Evolutionary conservation across 2,888 invertebrate genomes (phyloP), one percentile per base, ranked within the genome.

Genomic region (Scaptomyza reducta): DNA sequence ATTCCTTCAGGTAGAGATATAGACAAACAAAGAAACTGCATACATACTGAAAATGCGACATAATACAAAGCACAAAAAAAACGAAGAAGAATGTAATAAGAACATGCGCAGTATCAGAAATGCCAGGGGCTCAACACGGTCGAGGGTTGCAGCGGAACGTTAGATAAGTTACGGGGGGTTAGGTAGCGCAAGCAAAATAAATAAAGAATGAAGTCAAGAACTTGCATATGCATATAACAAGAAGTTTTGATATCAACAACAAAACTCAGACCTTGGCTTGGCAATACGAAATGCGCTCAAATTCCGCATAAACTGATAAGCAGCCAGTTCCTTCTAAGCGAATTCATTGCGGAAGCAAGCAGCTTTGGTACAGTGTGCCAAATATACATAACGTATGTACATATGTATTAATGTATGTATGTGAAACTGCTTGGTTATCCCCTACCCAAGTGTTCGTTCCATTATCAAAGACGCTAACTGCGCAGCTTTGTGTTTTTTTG

Each of bases 1-100:
- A 85, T 85, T 87, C 64, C 79, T 81, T 74, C 83, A 79, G 87
- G 87, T 79, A 71, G 57, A 33, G n/a, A 22, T 14, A 7, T 31
- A 49, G 47, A 65, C 40, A 69, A 73, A 83, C 74, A 81, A 77
- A 69, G 79, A 69, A 63, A 60, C 50, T 59, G 53, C 72, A 74
- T 57, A 56, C 54, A 56, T 40, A 55, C 64, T 16, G 59, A 53
- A 58, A 38, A 63, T 69, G 50, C 49, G 55, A 44, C 42, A 53
- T 7, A 29, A 10, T 6, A 29, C 27, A 33, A 33, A 13, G 11
- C 22, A 51, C 29, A 18, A 29, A 16, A 50, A 38, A 55, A 53
- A 45, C 13, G 6, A 27, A 25, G 2, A 49, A 33, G 41, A 68
- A 54, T 60, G 60, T 50, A 76, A n/a, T 42, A 72, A 22, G 49